Evolutionary conservation across 2,888 invertebrate genomes (phyloP).

Genomic region (Lamellibrachia columna): DNA sequence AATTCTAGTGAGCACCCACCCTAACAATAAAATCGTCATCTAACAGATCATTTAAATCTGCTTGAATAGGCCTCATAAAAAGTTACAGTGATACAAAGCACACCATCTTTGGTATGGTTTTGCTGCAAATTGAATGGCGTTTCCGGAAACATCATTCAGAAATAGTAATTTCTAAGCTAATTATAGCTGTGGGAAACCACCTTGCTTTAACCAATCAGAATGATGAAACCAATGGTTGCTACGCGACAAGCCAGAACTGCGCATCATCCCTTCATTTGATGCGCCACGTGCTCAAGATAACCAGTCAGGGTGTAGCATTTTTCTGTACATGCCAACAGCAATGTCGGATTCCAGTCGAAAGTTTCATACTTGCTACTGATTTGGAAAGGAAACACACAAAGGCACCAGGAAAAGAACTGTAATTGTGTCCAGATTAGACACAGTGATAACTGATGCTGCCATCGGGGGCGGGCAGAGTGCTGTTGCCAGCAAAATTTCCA

Average conservation of each 20-base stretch:
- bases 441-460: background rate
- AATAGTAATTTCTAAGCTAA: background rate
- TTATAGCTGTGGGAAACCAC: background rate
- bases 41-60: too few relatives aligned
- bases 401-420: background rate
- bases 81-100: too few relatives aligned
- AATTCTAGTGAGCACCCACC: too few relatives aligned
- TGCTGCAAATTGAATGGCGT: background rate
- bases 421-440: background rate
- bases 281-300: background rate
- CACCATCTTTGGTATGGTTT: background rate
- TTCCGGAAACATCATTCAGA: background rate
- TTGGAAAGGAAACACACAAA: background rate
- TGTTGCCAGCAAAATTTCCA: too few relatives aligned
- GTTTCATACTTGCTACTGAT: background rate
- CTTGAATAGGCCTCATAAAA: too few relatives aligned
- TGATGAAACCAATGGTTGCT: background rate
- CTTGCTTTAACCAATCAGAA: background rate
- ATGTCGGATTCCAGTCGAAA: background rate
- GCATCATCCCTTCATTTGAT: background rate
- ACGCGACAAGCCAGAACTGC: too few relatives aligned
- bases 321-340: background rate
- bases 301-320: background rate
- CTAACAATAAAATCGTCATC: too few relatives aligned
- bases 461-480: background rate